Evolutionary conservation across 2,113 vertebrate species (phyloP).

Genomic region (Atrichornis clamosus): DNA sequence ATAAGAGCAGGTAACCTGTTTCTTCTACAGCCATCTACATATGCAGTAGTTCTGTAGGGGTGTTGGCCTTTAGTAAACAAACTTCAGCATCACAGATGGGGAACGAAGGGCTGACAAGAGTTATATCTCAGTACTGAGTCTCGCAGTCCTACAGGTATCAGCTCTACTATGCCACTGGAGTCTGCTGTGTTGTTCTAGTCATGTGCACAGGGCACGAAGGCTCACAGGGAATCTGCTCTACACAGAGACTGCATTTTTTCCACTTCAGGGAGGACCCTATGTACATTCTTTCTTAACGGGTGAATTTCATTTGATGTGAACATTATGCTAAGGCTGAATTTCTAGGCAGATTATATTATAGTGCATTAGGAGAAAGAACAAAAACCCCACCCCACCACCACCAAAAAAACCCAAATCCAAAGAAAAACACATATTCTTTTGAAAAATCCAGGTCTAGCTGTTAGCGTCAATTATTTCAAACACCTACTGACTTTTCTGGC

Average conservation of each 20-base stretch:
- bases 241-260: not conserved
- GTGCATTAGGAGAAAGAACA: not conserved
- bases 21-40: not conserved
- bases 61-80: not conserved
- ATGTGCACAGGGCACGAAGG: not conserved
- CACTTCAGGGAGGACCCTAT: not conserved
- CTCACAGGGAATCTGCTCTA: not conserved
- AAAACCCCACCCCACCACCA: not conserved
- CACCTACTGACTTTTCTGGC: constrained; percentile 50
- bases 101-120: not conserved
- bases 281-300: not conserved
- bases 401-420: not conserved
- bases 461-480: constrained; percentile 10
- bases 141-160: not conserved
- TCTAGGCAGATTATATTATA: constrained; percentile 1
- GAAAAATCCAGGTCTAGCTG: constrained; percentile 36
- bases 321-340: constrained; percentile 42
- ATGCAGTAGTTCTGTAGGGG: accelerated
- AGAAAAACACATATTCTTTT: not conserved
- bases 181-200: not conserved
- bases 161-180: not conserved
- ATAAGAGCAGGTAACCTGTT: not conserved
- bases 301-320: constrained; percentile 53
- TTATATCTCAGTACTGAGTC: not conserved
- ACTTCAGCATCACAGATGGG: not conserved